These are phyloP conservation scores for Gavialis gangeticus DNA, from an alignment of 2,113 vertebrate genomes.

Conservation along the genomic window DNA sequence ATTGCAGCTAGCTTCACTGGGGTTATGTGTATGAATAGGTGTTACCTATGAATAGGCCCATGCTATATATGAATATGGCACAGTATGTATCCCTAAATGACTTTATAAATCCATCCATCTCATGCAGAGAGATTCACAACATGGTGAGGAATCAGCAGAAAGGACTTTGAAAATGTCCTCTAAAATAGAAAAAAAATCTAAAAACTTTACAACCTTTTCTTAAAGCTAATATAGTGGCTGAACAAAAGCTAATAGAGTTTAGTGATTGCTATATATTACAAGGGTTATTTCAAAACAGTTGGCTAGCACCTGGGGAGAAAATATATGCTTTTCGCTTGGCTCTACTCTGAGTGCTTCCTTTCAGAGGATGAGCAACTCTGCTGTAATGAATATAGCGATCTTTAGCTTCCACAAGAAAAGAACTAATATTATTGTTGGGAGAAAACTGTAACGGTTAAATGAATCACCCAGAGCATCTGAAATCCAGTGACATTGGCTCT, in stretches of 20 bases:
- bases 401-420: slow-evolving; percentile 22
- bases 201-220: slow-evolving; percentile 37
- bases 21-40: background rate
- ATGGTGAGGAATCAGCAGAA: background rate
- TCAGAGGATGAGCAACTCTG: background rate
- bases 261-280: background rate
- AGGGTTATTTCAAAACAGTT: slow-evolving; percentile 54
- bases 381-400: slow-evolving; percentile 30
- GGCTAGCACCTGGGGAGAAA: slow-evolving; percentile 34
- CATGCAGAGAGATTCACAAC: fast-evolving
- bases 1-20: fast-evolving
- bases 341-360: slow-evolving; percentile 1
- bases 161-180: slow-evolving; percentile 13
- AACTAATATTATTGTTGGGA: slow-evolving; percentile 47
- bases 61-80: fast-evolving
- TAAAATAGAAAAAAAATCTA: background rate
- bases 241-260: slow-evolving; percentile 24
- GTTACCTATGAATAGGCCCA: fast-evolving
- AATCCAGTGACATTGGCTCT: background rate
- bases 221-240: background rate
- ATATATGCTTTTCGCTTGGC: slow-evolving; percentile 38
- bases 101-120: background rate
- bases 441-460: slow-evolving; percentile 46
- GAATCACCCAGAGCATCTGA: slow-evolving; percentile 9
- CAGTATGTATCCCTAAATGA: fast-evolving